Evolutionary conservation across 2,113 vertebrate species (phyloP).

Genomic region (Pipra filicauda): DNA sequence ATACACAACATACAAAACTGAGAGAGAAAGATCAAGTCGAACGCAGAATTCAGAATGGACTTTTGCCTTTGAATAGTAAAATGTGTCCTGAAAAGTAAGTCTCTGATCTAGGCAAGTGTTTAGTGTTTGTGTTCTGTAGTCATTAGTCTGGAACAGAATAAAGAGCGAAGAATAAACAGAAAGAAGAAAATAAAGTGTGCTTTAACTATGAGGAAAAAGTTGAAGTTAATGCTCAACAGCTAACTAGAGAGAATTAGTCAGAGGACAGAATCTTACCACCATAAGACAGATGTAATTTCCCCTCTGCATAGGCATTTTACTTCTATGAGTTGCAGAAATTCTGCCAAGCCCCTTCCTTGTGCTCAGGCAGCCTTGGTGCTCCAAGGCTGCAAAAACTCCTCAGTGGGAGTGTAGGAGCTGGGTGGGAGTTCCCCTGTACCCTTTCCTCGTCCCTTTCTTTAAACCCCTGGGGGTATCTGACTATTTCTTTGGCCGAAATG

Average conservation of each 20-base stretch:
- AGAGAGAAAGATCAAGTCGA: not conserved
- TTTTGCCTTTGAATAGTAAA: not conserved
- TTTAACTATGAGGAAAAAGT: not conserved
- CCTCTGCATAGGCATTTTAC: not conserved
- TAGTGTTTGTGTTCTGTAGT: not conserved
- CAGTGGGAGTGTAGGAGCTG: not conserved
- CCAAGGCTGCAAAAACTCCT: rapidly evolving
- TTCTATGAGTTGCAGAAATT: not conserved
- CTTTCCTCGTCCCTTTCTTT: not conserved
- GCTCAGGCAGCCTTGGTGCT: not conserved
- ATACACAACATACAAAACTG: not conserved
- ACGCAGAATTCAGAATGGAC: not conserved
- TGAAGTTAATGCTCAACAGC: not conserved
- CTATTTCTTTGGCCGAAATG: not conserved
- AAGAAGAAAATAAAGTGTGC: not conserved
- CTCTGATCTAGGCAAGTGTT: not conserved
- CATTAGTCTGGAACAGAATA: not conserved
- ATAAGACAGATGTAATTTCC: not conserved
- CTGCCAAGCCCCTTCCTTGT: not conserved
- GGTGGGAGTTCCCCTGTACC: not conserved
- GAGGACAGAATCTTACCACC: not conserved
- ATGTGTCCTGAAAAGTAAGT: not conserved
- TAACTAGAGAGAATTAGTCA: not conserved
- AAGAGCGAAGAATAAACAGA: not conserved
- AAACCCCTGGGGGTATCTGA: not conserved